Conservation (phyloP, 2,797 vertebrate species). For the Chanos chanos region DNA sequence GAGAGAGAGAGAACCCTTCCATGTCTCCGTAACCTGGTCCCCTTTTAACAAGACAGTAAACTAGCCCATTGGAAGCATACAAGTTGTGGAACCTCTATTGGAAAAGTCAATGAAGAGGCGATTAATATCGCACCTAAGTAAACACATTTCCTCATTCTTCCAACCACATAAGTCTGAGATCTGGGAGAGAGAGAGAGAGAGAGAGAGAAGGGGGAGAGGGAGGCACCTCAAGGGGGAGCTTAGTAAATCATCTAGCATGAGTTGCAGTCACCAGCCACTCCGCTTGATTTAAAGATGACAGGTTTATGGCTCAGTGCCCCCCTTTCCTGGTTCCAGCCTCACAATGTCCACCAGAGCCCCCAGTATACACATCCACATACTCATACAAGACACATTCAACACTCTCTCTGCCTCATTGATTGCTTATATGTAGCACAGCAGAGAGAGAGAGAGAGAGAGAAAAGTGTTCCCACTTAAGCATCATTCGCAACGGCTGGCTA, state of each 20-base stretch:
- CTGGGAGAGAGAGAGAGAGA: slow-evolving; percentile 13
- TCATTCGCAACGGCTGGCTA: too few species aligned
- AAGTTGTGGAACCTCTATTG: slow-evolving; percentile 11
- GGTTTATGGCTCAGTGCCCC: slow-evolving; percentile 48
- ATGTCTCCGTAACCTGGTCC: slow-evolving; percentile 39
- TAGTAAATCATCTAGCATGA: slow-evolving; percentile 46
- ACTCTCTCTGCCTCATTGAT: too few species aligned
- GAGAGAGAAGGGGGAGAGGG: slow-evolving; percentile 15
- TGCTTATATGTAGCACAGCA: too few species aligned
- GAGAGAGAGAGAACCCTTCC: too few species aligned
- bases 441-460: not conserved
- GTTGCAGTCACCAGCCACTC: slow-evolving; percentile 46
- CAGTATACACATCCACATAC: not conserved
- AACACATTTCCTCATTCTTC: slow-evolving; percentile 32
- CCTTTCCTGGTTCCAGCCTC: slow-evolving; percentile 13
- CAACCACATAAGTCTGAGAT: slow-evolving; percentile 13
- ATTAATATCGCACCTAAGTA: slow-evolving; percentile 30
- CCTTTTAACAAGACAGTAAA: slow-evolving; percentile 47
- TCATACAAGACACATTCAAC: not conserved
- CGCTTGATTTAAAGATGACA: slow-evolving; percentile 47
- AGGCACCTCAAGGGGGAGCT: slow-evolving; percentile 8
- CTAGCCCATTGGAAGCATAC: slow-evolving; percentile 5
- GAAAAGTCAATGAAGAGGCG: slow-evolving; percentile 32
- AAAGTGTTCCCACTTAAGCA: too few species aligned
- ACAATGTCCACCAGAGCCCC: slow-evolving; percentile 6